Conservation (phyloP, 2,113 vertebrate species). For the Nyctereutes procyonoides region DNA sequence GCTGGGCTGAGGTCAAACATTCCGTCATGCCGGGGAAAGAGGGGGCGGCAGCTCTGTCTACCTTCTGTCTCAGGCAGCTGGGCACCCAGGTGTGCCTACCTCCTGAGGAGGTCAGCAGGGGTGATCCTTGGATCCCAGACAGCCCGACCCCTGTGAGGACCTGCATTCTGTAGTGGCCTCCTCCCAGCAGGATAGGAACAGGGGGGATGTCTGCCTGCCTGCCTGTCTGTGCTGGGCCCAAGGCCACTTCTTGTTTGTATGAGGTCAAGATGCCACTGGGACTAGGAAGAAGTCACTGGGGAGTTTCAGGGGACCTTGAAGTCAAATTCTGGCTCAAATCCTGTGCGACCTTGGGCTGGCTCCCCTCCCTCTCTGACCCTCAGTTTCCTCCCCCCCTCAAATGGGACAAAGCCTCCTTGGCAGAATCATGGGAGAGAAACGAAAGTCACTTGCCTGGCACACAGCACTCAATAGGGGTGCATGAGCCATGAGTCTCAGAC, state of each 20-base stretch:
- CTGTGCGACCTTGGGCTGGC: not conserved
- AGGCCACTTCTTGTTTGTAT: constrained; percentile 19
- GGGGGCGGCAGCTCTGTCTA: not conserved
- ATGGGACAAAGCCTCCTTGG: not conserved
- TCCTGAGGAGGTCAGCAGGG: not conserved
- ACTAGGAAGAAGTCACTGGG: not conserved
- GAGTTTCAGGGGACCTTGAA: not conserved
- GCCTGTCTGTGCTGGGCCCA: not conserved
- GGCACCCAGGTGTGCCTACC: constrained; percentile 51
- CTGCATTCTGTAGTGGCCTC: too few relatives aligned
- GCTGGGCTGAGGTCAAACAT: constrained; percentile 61
- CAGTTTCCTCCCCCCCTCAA: not conserved
- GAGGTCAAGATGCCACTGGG: not conserved
- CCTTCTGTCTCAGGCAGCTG: not conserved
- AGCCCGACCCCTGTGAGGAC: not conserved
- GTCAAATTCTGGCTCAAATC: not conserved
- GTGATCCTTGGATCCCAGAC: not conserved
- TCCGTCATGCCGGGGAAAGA: constrained; percentile 52
- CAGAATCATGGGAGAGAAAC: not conserved
- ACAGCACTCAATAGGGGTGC: fast-evolving
- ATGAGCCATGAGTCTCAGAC: not conserved
- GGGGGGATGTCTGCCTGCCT: not conserved
- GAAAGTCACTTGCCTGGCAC: not conserved
- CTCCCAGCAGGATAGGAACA: not conserved
- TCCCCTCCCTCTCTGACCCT: not conserved